phyloP scores from a whole-genome alignment of 2,797 vertebrate species.

The Sebastes trivittatus region DNA sequence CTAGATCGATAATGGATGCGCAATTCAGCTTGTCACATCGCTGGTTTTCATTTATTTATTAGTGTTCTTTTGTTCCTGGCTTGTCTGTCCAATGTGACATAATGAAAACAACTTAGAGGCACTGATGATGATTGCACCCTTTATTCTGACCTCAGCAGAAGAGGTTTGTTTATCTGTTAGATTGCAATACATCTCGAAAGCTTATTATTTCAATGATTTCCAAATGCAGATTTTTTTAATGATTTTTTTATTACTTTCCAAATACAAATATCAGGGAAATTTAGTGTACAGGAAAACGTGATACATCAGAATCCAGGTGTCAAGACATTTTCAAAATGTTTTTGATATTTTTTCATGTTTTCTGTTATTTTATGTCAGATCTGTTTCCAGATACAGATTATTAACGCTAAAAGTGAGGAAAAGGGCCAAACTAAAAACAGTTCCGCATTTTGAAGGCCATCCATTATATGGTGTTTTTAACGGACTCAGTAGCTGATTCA shows the following conservation, averaged over 20 bases:
- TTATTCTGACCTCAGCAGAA: conserved; percentile 23
- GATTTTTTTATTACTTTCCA: too few relatives aligned
- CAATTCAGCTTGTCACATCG: conserved; percentile 11
- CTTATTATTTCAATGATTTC: neutral
- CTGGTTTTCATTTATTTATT: conserved; percentile 15
- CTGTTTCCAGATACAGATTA: neutral
- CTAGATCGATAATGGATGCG: conserved; percentile 15
- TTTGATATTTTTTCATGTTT: neutral
- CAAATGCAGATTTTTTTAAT: too few relatives aligned
- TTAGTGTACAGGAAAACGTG: neutral
- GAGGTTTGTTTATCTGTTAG: neutral
- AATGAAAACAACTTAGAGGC: conserved; percentile 29
- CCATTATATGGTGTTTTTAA: too few relatives aligned
- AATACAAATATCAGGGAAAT: neutral
- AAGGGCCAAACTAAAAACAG: too few relatives aligned
- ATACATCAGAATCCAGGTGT: neutral
- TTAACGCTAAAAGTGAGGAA: neutral
- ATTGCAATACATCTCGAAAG: neutral
- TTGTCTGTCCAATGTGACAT: conserved; percentile 18
- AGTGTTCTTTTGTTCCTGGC: conserved; percentile 8
- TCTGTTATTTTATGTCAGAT: neutral
- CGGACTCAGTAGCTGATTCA: too few relatives aligned
- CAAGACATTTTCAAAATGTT: neutral
- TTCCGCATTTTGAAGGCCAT: too few relatives aligned
- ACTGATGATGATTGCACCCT: conserved; percentile 6